Evolutionary conservation across 1,140 invertebrate species (phyloP), one percentile per base, ranked within the genome.

Genomic region (Goniozus legneri): DNA sequence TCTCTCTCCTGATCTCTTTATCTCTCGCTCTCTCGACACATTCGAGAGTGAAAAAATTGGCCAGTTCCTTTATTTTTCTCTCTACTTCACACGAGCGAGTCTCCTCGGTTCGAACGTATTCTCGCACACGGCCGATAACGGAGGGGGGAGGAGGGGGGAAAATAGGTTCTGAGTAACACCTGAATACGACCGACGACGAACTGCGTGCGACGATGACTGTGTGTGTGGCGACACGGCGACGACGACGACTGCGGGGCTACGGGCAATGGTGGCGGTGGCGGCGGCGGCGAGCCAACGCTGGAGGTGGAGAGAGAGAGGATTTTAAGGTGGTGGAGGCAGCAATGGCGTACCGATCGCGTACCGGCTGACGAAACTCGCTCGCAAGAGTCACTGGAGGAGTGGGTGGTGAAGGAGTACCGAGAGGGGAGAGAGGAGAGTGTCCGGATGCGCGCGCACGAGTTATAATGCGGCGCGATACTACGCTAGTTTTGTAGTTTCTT

Each of bases 281-380:
- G 40, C 50, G 57, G 47, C 58, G 56, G 52, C 52, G 56, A 44
- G 52, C 44, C 44, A 27, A 36, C 18, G 37, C 47, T 45, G 57
- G 53, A 47, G 44, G 38, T 48, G 38, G 31, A 50, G 32, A 38
- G 51, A 47, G 56, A 47, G 52, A 44, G 27, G 42, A 43, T 18
- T 35, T 21, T 32, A 47, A 43, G 57, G 54, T 47, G 44, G 38
- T 48, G 42, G 31, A 50, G 32, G 33, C 50, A 24, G 49, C 49
- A 36, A 34, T 44, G 51, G 22, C 33, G 31, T n/a, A n/a, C n/a
- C n/a, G n/a, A n/a, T n/a, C n/a, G n/a, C n/a, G n/a, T n/a, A n/a
- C n/a, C n/a, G n/a, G n/a, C n/a, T n/a, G n/a, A n/a, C n/a, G n/a
- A n/a, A n/a, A n/a, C n/a, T n/a, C n/a, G n/a, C n/a, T n/a, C n/a